Conservation (phyloP, 2,888 invertebrate genomes). For the Agrotis exclamationis region DNA sequence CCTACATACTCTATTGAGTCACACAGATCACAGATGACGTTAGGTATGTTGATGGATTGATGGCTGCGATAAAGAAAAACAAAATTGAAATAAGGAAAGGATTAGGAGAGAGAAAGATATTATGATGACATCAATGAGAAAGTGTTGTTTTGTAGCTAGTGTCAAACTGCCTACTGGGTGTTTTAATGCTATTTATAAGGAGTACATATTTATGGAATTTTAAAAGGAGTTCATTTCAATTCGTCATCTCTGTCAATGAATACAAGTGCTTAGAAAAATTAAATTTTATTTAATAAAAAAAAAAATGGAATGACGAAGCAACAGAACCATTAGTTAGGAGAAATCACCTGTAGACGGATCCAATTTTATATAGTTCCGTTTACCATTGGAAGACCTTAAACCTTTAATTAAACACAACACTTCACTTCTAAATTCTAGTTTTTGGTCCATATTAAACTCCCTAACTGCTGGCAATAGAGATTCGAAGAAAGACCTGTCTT, state of each 20-base stretch:
- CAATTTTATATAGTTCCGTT: conserved; percentile 63
- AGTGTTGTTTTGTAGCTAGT: not conserved
- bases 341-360: conserved; percentile 65
- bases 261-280: conserved; percentile 20
- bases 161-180: not conserved
- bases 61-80: not conserved
- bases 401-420: conserved; percentile 78
- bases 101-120: not conserved
- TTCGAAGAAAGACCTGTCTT: conserved; percentile 84
- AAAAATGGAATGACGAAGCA: conserved; percentile 56
- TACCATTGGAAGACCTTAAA: conserved; percentile 70
- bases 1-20: not conserved
- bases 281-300: conserved; percentile 50
- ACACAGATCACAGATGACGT: conserved; percentile 5
- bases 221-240: not conserved
- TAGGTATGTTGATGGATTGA: not conserved
- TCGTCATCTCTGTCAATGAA: conserved; percentile 24
- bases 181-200: no score
- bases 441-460: conserved; percentile 82
- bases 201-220: no score
- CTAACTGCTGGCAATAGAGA: conserved; percentile 83
- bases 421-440: conserved; percentile 82
- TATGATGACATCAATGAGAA: not conserved
- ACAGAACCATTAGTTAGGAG: conserved; percentile 46
- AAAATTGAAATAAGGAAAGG: not conserved